These are phyloP conservation scores for Periphyllus acericola DNA, from an alignment of 2,888 invertebrate species.

Conservation along the genomic window DNA sequence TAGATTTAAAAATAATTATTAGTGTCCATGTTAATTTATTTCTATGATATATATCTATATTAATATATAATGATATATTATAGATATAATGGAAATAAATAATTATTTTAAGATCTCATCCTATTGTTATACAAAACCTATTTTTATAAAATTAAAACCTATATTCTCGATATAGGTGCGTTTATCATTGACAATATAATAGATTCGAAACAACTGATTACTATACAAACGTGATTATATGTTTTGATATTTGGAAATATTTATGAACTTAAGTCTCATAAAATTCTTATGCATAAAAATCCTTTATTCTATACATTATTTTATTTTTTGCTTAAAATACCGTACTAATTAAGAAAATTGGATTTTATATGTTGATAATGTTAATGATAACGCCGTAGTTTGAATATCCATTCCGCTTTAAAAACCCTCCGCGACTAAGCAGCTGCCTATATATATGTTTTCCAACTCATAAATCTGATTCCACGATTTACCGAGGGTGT, in stretches of 20 bases:
- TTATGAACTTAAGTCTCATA: background rate
- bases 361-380: background rate
- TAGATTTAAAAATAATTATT: background rate
- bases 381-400: background rate
- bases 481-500: slow-evolving; percentile 19
- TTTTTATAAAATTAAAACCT: no score
- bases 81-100: background rate
- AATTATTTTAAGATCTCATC: background rate
- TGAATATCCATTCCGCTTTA: background rate
- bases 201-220: background rate
- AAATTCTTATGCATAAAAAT: background rate
- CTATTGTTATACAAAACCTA: background rate
- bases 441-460: slow-evolving; percentile 27
- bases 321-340: no score
- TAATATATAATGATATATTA: no score
- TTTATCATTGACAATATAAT: background rate
- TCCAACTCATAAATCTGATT: slow-evolving; percentile 46
- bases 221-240: background rate
- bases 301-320: no score
- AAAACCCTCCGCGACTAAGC: slow-evolving; percentile 19
- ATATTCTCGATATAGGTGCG: background rate
- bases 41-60: background rate
- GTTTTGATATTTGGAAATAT: background rate
- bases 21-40: background rate
- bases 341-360: no score